phyloP scores from a whole-genome alignment of 2,888 invertebrate genomes.

The Dinocampus coccinellae region DNA sequence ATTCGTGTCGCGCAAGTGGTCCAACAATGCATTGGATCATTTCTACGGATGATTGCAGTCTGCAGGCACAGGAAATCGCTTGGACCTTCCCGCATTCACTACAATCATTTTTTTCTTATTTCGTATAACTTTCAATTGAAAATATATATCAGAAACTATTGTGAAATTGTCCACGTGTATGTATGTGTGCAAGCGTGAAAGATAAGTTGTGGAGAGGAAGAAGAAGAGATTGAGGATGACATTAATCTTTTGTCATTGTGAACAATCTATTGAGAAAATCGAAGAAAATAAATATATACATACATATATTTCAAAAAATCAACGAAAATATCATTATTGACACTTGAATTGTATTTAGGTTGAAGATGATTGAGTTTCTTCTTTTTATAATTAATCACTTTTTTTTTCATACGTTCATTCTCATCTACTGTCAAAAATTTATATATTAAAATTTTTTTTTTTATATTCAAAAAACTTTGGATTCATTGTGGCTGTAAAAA shows the following conservation, averaged over 20 bases:
- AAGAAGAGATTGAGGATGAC: not conserved
- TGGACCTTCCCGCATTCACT: not conserved
- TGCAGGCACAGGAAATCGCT: not conserved
- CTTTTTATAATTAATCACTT: not conserved
- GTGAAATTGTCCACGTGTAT: not conserved
- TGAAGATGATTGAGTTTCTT: not conserved
- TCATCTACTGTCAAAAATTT: not conserved
- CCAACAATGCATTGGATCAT: not conserved
- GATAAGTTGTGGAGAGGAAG: not conserved
- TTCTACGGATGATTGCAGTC: not conserved
- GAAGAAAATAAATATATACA: not conserved
- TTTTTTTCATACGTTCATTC: not conserved
- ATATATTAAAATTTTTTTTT: too few relatives aligned
- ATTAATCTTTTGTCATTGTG: not conserved
- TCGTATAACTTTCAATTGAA: not conserved
- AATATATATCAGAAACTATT: not conserved
- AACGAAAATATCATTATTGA: too few relatives aligned
- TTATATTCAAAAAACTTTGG: not conserved
- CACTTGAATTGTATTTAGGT: too few relatives aligned
- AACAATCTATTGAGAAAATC: not conserved
- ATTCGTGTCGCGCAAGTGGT: not conserved
- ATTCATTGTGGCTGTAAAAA: not conserved
- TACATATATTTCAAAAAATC: not conserved
- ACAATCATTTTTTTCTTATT: not conserved
- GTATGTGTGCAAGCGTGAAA: not conserved